Conservation (phyloP, 1,140 invertebrate species). For the Zaprionus capensis region DNA sequence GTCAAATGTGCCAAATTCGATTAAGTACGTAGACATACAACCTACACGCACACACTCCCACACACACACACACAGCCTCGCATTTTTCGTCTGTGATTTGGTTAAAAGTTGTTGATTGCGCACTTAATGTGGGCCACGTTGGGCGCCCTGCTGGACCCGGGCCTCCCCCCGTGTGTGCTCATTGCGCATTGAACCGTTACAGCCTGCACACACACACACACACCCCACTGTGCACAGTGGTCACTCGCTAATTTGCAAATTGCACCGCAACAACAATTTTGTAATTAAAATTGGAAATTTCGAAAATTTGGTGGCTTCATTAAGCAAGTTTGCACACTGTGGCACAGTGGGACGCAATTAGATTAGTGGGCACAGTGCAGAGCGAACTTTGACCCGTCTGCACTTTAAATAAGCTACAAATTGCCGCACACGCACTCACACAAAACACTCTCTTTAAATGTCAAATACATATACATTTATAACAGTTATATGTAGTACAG, state of each 20-base stretch:
- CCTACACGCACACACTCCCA: background rate
- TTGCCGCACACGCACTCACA: background rate
- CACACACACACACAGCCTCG: background rate
- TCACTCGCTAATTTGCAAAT: slow-evolving; percentile 6
- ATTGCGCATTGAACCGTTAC: slow-evolving; percentile 41
- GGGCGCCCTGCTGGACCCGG: background rate
- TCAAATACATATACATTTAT: slow-evolving; percentile 1
- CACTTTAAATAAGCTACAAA: background rate
- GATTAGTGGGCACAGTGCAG: background rate
- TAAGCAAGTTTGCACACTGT: background rate
- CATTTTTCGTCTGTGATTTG: slow-evolving; percentile 36
- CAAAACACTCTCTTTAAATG: background rate
- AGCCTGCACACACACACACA: slow-evolving; percentile 12
- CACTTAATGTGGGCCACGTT: slow-evolving; percentile 44
- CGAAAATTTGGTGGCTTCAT: background rate
- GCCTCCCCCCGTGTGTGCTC: background rate
- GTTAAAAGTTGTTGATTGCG: slow-evolving; percentile 51
- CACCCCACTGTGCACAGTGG: slow-evolving; percentile 4
- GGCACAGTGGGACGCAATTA: slow-evolving; percentile 1
- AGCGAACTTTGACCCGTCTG: background rate
- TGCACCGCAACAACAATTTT: slow-evolving; percentile 6
- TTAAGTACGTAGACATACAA: slow-evolving; percentile 8
- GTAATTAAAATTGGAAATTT: background rate
- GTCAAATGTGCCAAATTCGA: slow-evolving; percentile 30
- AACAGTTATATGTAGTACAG: background rate